phyloP scores from a whole-genome alignment of 2,888 invertebrate species.

The Petrolisthes manimaculis region DNA sequence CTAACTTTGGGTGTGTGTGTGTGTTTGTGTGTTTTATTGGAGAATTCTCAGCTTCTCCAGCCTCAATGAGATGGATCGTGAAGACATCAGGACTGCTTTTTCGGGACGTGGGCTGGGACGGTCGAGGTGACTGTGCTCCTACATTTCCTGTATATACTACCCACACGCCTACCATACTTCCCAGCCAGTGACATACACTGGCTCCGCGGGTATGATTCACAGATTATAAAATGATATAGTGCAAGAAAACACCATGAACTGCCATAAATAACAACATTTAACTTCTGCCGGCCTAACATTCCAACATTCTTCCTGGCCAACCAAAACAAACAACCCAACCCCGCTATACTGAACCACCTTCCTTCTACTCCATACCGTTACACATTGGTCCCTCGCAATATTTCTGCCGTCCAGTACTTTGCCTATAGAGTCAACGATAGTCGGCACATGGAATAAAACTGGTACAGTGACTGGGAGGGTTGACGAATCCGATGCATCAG shows the following conservation, averaged over 20 bases:
- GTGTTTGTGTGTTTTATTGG: no score
- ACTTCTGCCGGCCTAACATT: neutral
- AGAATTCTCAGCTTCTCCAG: no score
- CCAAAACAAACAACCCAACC: neutral
- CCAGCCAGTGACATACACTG: neutral
- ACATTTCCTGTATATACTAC: neutral
- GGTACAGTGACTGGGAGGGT: neutral
- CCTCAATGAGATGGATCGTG: no score
- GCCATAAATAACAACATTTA: neutral
- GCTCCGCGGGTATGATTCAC: neutral
- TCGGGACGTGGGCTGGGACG: no score
- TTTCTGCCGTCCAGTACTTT: slow-evolving; percentile 4
- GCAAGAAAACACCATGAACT: neutral
- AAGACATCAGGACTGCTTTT: no score
- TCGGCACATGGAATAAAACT: neutral
- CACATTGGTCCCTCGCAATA: neutral
- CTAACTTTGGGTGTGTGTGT: no score
- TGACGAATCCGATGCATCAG: neutral
- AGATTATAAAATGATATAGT: neutral
- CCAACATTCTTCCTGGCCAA: neutral
- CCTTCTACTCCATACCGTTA: neutral
- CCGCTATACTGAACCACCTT: neutral
- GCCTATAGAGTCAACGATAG: neutral
- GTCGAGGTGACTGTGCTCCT: neutral
- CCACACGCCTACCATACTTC: slow-evolving; percentile 7